Evolutionary conservation across 2,888 invertebrate genomes (phyloP), one percentile per base, ranked within the genome.

Genomic region (Sphinx pinastri): DNA sequence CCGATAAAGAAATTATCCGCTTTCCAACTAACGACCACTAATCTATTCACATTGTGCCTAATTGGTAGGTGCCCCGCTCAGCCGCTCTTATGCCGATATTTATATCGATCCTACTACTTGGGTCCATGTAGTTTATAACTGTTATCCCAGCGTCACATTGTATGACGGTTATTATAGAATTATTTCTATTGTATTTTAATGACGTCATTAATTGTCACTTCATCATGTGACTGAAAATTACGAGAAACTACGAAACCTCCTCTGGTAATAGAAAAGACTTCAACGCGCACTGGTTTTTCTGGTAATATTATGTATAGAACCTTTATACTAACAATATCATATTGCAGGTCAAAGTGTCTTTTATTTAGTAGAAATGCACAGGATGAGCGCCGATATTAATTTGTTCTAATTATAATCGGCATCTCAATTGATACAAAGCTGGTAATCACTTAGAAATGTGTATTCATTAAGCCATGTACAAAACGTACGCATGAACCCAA

Each of bases 1-100:
- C 74, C 80, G 89, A 90, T 91, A 88, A 89, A 90, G 90, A 90
- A 90, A 90, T 91, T 89, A 90, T 86, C 87, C 83, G 80, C 84
- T 86, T 86, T 84, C 83, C 78, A 79, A 81, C 87, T 88, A 89
- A 90, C 88, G 88, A 90, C 85, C 83, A 78, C 81, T 82, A 81
- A 81, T 81, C 74, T 72, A 74, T 71, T 76, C 75, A 77, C 79
- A 81, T 77, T 79, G 75, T 74, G 77, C 78, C 84, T 87, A 87
- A 87, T 87, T 87, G 85, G 86, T 78, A 81, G 79, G 81, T 83
- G 83, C 81, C 80, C 71, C 51, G 55, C 51, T 60, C 71, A 69
- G 70, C 16, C 63, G 16, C 16, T 55, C 57, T 60, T 49, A 38
- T 67, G 54, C 47, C 52, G 45, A 68, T 67, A 66, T 67, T 19